Evolutionary conservation across 2,113 vertebrate genomes (phyloP), one percentile per base, ranked within the genome.

Genomic region (Platichthys stellatus): DNA sequence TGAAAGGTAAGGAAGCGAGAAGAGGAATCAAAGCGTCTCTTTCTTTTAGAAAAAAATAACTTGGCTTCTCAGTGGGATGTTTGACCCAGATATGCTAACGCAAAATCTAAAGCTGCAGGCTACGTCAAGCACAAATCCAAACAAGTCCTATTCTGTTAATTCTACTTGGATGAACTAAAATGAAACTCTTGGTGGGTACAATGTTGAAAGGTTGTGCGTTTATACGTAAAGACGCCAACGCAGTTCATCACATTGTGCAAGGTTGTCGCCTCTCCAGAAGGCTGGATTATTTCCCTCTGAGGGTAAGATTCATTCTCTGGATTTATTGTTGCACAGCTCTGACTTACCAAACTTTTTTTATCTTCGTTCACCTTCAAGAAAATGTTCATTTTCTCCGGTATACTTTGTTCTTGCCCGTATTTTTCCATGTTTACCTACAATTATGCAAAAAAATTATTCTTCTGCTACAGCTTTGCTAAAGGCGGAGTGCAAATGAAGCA

Each of bases 71-170:
- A 67, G 69, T 58, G 81, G 81, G 66, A 69, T 76, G 45, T 76
- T 80, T 81, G 79, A 89, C 79, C 84, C 69, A 89, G 71, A 85
- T 79, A 78, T 66, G 63, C 49, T 58, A 80, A 57, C 43, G 62
- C 58, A 81, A 59, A 51, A 68, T 76, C 43, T 77, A 56, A 76
- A 63, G 75, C 82, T 79, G 49, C 68, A 67, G 61, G 60, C 63
- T 57, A 31, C 53, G 61, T 74, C 63, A 80, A 68, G 64, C 61
- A 60, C 12, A 18, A 54, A 78, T 82, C 65, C 26, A 72, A 60
- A 49, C 45, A 60, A 53, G 62, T 82, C 21, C 17, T 43, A 67
- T 63, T 74, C 56, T 66, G 38, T 69, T 86, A 76, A 80, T 76
- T 72, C 63, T 45, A 62, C 78, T 73, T 11, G 63, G 53, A 23